A percentile compares a stretch with the other conserved stretches of the same genome.
These are phyloP conservation scores for Acinonyx jubatus DNA, from an alignment of 2,113 vertebrate species.

Conservation along the genomic window DNA sequence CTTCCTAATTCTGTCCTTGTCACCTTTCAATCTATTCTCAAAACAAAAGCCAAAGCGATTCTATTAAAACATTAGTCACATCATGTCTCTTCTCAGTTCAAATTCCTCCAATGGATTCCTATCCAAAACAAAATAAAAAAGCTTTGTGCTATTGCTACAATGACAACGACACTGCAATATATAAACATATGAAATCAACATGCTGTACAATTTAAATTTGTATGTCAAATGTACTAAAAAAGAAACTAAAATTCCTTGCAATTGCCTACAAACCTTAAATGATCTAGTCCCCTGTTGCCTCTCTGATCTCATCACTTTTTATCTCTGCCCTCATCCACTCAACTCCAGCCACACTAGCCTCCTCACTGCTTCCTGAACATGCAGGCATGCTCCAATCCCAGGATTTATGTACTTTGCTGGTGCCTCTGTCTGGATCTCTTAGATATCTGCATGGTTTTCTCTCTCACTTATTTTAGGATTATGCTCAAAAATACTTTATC, in stretches of 20 bases:
- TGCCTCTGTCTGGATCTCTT: not conserved
- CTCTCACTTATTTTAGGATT: not conserved
- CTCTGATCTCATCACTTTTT: not conserved
- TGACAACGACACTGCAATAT: not conserved
- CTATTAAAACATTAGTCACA: not conserved
- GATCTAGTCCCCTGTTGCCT: not conserved
- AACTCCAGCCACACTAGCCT: not conserved
- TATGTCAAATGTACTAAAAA: not conserved
- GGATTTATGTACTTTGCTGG: not conserved
- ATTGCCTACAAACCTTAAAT: not conserved
- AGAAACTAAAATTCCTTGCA: not conserved
- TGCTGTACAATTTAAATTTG: not conserved
- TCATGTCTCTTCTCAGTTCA: not conserved
- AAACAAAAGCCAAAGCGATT: not conserved
- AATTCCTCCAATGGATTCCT: not conserved
- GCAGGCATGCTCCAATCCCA: not conserved
- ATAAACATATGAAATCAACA: not conserved
- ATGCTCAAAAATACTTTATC: not conserved
- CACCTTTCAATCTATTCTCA: not conserved
- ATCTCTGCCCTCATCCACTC: not conserved
- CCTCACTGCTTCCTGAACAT: not conserved
- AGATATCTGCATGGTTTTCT: not conserved
- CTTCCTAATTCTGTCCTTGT: not conserved
- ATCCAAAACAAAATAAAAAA: constrained; percentile 23
- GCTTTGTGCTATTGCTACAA: not conserved